Percentiles rank a stretch among this genome's conserved stretches.
Conservation (phyloP, 2,888 invertebrate genomes). For the Stenichneumon culpator region DNA sequence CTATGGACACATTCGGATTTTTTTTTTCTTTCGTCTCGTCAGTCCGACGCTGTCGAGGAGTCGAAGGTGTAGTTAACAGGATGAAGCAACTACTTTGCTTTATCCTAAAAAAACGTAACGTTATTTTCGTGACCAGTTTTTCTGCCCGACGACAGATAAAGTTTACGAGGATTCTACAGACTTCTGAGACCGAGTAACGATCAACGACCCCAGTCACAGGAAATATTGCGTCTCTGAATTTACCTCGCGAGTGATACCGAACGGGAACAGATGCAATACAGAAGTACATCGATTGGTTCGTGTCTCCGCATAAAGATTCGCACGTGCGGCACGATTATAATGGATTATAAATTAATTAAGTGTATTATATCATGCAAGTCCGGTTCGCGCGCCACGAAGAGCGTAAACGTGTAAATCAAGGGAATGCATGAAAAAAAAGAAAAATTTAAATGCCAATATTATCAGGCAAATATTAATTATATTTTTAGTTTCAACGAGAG, state of each 20-base stretch:
- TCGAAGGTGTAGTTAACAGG: background rate
- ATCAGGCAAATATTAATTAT: slow-evolving; percentile 35
- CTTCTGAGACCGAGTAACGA: background rate
- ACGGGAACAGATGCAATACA: background rate
- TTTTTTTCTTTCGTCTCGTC: background rate
- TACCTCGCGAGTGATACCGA: background rate
- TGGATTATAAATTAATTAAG: slow-evolving; percentile 38
- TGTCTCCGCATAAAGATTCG: slow-evolving; percentile 22
- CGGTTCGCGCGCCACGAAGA: slow-evolving; percentile 6
- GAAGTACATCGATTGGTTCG: background rate
- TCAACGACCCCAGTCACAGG: background rate
- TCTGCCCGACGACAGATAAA: background rate
- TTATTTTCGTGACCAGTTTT: background rate
- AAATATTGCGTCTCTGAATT: background rate
- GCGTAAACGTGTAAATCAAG: background rate
- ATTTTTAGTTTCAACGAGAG: slow-evolving; percentile 28
- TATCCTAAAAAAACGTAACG: background rate
- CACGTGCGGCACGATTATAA: slow-evolving; percentile 42
- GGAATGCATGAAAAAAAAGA: background rate
- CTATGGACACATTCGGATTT: slow-evolving; percentile 1
- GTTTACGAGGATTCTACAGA: background rate
- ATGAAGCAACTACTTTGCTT: no score
- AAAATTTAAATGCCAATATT: background rate
- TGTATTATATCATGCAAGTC: background rate
- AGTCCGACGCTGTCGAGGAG: background rate